Conservation (phyloP, 2,888 invertebrate genomes). For the Acleris holmiana region DNA sequence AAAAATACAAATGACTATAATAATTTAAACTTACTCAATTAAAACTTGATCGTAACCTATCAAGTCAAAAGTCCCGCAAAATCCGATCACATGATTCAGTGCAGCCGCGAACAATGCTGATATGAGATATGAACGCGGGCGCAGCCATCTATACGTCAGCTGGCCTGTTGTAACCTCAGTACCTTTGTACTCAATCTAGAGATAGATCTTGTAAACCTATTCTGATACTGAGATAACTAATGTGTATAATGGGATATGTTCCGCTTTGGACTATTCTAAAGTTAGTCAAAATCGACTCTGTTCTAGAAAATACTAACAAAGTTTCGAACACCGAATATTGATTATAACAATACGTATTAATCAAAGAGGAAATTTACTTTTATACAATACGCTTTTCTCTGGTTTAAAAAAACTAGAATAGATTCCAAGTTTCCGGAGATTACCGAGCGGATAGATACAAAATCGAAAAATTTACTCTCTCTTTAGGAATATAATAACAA, state of each 20-base stretch:
- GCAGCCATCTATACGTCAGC: constrained; percentile 50
- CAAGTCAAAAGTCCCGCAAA: constrained; percentile 28
- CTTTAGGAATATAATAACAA: too few species aligned
- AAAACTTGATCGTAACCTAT: not conserved
- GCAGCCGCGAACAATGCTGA: constrained; percentile 63
- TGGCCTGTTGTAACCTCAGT: constrained; percentile 50
- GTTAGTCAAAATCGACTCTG: too few species aligned
- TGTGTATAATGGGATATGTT: constrained; percentile 17
- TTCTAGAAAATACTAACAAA: too few species aligned
- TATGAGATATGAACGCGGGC: constrained; percentile 63
- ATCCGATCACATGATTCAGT: constrained; percentile 48
- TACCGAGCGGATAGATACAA: too few species aligned
- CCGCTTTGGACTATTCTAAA: constrained; percentile 1
- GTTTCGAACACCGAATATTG: too few species aligned
- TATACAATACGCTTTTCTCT: too few species aligned
- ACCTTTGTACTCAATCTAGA: constrained; percentile 32
- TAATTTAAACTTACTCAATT: not conserved
- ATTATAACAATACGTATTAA: too few species aligned
- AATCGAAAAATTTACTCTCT: too few species aligned
- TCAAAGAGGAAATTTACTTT: too few species aligned
- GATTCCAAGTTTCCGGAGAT: too few species aligned
- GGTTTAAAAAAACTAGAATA: too few species aligned
- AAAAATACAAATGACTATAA: too few species aligned
- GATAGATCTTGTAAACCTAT: constrained; percentile 32
- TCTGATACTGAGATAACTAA: constrained; percentile 30